phyloP scores from a whole-genome alignment of 1,140 invertebrate species.

The Aphis craccivora region DNA sequence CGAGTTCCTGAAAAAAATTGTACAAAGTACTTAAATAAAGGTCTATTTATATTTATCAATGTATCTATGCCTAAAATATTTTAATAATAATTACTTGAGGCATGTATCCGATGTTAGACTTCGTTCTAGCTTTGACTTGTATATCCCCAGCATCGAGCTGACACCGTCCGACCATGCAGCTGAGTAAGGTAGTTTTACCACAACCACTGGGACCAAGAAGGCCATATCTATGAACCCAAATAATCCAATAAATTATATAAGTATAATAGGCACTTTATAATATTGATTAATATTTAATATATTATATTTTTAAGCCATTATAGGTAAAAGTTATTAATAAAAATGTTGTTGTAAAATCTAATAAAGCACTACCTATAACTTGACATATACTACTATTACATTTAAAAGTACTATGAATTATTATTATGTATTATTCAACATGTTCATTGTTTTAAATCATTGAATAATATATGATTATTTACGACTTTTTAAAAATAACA shows the following conservation, averaged over 20 bases:
- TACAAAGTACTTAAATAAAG: neutral
- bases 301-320: neutral
- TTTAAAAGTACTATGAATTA: neutral
- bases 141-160: conserved; percentile 80
- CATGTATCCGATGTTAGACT: conserved; percentile 83
- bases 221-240: conserved; percentile 72
- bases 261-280: neutral
- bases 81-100: conserved; percentile 69
- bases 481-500: neutral
- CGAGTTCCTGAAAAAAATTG: conserved; percentile 63
- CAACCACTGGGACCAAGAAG: conserved; percentile 84
- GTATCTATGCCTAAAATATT: conserved; percentile 1
- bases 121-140: conserved; percentile 80
- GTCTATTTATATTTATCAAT: neutral
- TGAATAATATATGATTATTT: neutral
- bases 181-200: conserved; percentile 83
- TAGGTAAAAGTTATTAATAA: neutral
- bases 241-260: neutral
- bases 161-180: conserved; percentile 82
- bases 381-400: too few relatives aligned
- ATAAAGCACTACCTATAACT: neutral
- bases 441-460: neutral
- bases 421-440: neutral
- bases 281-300: neutral
- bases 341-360: neutral